Percentiles rank a stretch among this genome's conserved stretches.
Conservation (phyloP, 2,888 invertebrate genomes). For the Dioctria linearis region DNA sequence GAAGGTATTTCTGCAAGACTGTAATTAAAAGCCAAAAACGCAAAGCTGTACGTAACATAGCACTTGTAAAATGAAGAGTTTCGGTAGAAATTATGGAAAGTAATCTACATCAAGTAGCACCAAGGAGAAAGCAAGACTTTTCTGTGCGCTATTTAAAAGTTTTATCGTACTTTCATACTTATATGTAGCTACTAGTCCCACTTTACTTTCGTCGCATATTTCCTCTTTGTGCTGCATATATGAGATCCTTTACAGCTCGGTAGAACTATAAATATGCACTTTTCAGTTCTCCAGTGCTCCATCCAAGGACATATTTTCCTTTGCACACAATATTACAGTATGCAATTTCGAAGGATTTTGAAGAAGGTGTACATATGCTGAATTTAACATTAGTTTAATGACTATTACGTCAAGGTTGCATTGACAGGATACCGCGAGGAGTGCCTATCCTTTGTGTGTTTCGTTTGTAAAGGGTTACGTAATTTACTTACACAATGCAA, state of each 20-base stretch:
- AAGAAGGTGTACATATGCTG: constrained; percentile 3
- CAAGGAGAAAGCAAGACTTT: neutral
- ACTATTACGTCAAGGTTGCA: constrained; percentile 27
- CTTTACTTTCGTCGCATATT: neutral
- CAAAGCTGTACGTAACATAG: no score
- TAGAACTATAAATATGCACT: constrained; percentile 33
- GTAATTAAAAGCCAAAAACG: no score
- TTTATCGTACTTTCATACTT: no score
- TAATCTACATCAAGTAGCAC: no score
- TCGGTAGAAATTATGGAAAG: no score
- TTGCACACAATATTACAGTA: constrained; percentile 2
- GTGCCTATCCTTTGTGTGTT: neutral
- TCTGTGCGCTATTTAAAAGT: neutral
- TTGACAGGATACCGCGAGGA: constrained; percentile 7
- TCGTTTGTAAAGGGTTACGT: neutral
- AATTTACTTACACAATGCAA: neutral
- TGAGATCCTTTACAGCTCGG: neutral
- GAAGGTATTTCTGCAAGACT: no score
- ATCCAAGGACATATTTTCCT: constrained; percentile 27
- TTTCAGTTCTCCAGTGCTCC: constrained; percentile 12
- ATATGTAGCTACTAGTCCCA: neutral
- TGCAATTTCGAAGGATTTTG: constrained; percentile 5
- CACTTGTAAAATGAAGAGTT: no score
- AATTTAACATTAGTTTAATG: constrained; percentile 30
- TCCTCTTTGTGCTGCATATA: neutral